These are phyloP conservation scores for Polydrusus cervinus DNA, from an alignment of 2,888 invertebrate species.

Conservation along the genomic window DNA sequence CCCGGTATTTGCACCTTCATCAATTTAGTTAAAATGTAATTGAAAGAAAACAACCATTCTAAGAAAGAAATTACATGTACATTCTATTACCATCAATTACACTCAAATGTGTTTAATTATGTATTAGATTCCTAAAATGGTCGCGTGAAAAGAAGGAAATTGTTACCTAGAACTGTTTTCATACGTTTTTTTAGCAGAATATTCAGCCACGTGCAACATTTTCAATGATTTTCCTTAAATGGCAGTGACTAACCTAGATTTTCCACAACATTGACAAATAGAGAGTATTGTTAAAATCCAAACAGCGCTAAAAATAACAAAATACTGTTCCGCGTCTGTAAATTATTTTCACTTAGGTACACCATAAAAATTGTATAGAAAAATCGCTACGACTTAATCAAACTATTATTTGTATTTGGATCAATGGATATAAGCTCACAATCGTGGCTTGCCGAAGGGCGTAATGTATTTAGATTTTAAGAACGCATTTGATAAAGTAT, in stretches of 20 bases:
- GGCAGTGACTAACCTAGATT: slow-evolving; percentile 35
- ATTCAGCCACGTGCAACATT: slow-evolving; percentile 18
- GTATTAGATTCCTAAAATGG: slow-evolving; percentile 21
- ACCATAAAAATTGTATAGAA: too few species aligned
- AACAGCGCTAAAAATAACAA: not conserved
- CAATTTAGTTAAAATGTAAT: too few species aligned
- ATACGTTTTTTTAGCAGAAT: slow-evolving; percentile 22
- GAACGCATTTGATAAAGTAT: too few species aligned
- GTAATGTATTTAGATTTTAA: not conserved
- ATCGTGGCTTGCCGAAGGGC: not conserved
- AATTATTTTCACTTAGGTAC: too few species aligned
- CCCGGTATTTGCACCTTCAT: too few species aligned
- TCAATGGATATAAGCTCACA: too few species aligned
- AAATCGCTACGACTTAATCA: too few species aligned
- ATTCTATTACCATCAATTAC: slow-evolving; percentile 9
- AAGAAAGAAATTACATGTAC: slow-evolving; percentile 11
- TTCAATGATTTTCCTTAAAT: slow-evolving; percentile 25
- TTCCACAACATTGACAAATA: slow-evolving; percentile 10
- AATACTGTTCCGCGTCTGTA: too few species aligned
- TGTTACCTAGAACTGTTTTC: slow-evolving; percentile 36
- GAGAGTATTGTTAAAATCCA: not conserved
- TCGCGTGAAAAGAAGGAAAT: slow-evolving; percentile 40
- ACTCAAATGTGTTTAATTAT: not conserved
- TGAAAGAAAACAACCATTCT: not conserved
- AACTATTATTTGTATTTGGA: too few species aligned